phyloP scores from a whole-genome alignment of 2,113 vertebrate genomes.

The Melanotaenia duboulayi region DNA sequence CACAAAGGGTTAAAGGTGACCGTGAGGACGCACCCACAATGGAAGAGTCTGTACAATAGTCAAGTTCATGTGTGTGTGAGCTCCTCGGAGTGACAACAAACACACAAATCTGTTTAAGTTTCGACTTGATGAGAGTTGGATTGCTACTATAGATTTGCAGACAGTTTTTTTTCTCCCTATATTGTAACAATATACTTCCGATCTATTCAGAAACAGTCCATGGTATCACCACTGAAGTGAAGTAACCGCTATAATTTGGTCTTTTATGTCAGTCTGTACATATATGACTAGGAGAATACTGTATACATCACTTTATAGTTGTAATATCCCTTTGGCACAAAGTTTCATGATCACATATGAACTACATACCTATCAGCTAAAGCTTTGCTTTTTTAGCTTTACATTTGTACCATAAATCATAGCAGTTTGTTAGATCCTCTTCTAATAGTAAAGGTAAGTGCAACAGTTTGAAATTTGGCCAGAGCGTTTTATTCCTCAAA shows the following conservation, averaged over 20 bases:
- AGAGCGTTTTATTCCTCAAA: slow-evolving; percentile 60
- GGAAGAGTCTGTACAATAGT: slow-evolving; percentile 59
- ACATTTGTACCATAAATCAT: slow-evolving; percentile 27
- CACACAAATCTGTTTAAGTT: slow-evolving; percentile 4
- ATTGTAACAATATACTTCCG: slow-evolving; percentile 24
- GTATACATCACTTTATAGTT: slow-evolving; percentile 13
- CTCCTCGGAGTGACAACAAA: slow-evolving; percentile 36
- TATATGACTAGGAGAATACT: slow-evolving; percentile 14
- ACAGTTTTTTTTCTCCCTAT: slow-evolving; percentile 4
- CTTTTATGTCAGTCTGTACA: slow-evolving; percentile 59
- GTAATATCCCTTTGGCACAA: slow-evolving; percentile 73
- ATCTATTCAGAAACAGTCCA: slow-evolving; percentile 21
- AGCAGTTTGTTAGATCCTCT: slow-evolving; percentile 25
- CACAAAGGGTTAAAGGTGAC: background rate
- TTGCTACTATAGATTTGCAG: slow-evolving; percentile 31
- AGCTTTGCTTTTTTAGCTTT: slow-evolving; percentile 20
- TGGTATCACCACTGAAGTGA: slow-evolving; percentile 21
- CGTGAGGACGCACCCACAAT: slow-evolving; percentile 17
- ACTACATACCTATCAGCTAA: slow-evolving; percentile 42
- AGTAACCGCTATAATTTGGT: slow-evolving; percentile 58
- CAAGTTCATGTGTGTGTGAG: slow-evolving; percentile 50
- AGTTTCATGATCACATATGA: slow-evolving; percentile 61
- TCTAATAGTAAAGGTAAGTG: slow-evolving; percentile 59
- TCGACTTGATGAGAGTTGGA: slow-evolving; percentile 33
- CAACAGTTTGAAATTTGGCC: slow-evolving; percentile 64